Percentiles rank a stretch among this genome's conserved stretches.
These are phyloP conservation scores for Neoniphon sammara DNA, from an alignment of 2,797 vertebrate species.

Conservation along the genomic window DNA sequence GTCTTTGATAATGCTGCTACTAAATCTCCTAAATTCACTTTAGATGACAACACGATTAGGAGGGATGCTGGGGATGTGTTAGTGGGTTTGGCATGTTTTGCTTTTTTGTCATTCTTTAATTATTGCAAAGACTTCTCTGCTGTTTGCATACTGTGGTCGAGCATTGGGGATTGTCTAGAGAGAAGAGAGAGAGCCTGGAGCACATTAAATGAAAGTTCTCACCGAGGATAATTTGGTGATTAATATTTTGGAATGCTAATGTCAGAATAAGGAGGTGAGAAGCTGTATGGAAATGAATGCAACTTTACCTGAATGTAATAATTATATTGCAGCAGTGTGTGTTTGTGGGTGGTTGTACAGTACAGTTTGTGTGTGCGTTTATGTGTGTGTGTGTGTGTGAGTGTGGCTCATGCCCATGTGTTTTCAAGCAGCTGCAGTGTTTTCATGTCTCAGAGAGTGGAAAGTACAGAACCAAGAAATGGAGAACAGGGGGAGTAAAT, in stretches of 20 bases:
- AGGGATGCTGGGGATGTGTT: conserved; percentile 68
- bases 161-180: conserved; percentile 77
- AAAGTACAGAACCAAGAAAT: conserved; percentile 79
- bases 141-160: conserved; percentile 83
- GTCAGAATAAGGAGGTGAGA: conserved; percentile 70
- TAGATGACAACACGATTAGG: conserved; percentile 54
- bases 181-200: conserved; percentile 70
- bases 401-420: conserved; percentile 37
- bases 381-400: conserved; percentile 38
- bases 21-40: conserved; percentile 55
- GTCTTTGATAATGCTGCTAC: conserved; percentile 9
- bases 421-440: conserved; percentile 67
- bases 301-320: conserved; percentile 73
- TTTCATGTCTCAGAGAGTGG: conserved; percentile 76
- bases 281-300: conserved; percentile 62
- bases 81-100: conserved; percentile 66
- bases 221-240: conserved; percentile 82
- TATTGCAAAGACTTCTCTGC: conserved; percentile 68
- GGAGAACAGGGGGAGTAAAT: conserved; percentile 84
- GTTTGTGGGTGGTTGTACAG: conserved; percentile 14
- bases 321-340: conserved; percentile 53
- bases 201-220: conserved; percentile 83
- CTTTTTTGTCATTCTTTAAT: conserved; percentile 71
- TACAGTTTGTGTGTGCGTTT: conserved; percentile 18
- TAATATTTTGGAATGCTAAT: conserved; percentile 85